Evolutionary conservation across 37 sponge, comb jelly and placozoan genomes (phyloP).

Genomic region (Hexactinellida sp.): DNA sequence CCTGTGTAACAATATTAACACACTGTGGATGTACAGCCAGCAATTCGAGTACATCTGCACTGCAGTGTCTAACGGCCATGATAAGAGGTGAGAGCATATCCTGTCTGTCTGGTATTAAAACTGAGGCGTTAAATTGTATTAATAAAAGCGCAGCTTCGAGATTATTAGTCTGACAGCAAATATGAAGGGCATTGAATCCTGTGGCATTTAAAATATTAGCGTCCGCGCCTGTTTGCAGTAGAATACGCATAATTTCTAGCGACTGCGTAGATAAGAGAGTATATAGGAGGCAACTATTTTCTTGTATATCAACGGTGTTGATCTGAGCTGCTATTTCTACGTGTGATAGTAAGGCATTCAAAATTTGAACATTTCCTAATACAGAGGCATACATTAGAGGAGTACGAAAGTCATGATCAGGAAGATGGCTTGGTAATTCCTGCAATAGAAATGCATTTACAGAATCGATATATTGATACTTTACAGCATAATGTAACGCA

Average conservation of each 20-base stretch:
- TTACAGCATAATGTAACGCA: slow-evolving; percentile 61
- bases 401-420: background rate
- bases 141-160: background rate
- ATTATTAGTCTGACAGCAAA: background rate
- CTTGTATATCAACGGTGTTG: background rate
- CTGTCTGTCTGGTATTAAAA: background rate
- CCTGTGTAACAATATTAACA: background rate
- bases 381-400: background rate
- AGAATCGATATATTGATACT: slow-evolving; percentile 16
- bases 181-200: background rate
- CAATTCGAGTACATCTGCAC: background rate
- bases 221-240: background rate
- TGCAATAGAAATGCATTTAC: slow-evolving; percentile 22
- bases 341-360: background rate
- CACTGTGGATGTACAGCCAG: background rate
- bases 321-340: background rate
- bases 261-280: background rate
- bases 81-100: background rate
- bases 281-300: background rate
- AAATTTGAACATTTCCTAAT: background rate
- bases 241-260: background rate
- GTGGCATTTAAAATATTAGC: background rate
- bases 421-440: background rate
- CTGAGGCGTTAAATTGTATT: background rate
- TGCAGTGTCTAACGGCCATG: background rate